Base-by-base conservation (phyloP, 1,140 invertebrate genomes). In the Lamellibrachia luymesi region DNA sequence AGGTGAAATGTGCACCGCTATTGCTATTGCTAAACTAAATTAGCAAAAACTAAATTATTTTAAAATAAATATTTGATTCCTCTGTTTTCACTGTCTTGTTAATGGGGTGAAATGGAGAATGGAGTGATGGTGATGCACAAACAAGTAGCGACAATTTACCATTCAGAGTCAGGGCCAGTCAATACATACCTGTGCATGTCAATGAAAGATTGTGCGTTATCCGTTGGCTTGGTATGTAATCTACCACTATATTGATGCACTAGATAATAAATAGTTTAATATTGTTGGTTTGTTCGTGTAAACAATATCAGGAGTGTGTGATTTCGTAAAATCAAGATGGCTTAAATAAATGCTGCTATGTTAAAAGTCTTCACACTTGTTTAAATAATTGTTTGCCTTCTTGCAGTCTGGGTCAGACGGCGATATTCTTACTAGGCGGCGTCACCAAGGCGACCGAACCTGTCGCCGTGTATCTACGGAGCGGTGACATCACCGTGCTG, bases 401-500 rank as follows among this genome's bases (percentile, higher is more conserved):
- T 94, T 94, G 50, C 94, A 96, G 95, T 94, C 95, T 96, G 94
- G 96, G 95, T 8, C 95, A 95, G 93, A 94, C 95, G 92, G 95
- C 95, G 38, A 94, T 96, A 17, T 96, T 96, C 91, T 94, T 96
- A 7, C 93, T 96, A 80, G 96, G 96, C 91, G 95, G 95, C 22
- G 50, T 90, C 13, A 95, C 95, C 7, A 96, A 96, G 92, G 94
- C 92, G 64, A 94, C 94, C 51, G 93, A 94, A 92, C 96, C 96
- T 4, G 93, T 94, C 17, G 94, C 95, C 22, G 64, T 96, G 13
- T 94, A 94, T 80, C 93, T 96, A 17, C 94, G 94, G 25, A 95
- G 95, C 94, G 96, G 96, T 25, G 96, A 96, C 93, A 94, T 96
- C 13, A 95, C 95, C 94, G 93, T 96, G 2, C 96, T 96, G 96